Evolutionary conservation across 1,140 invertebrate genomes (phyloP), one percentile per base, ranked within the genome.

Genomic region (Drosophila ananassae): DNA sequence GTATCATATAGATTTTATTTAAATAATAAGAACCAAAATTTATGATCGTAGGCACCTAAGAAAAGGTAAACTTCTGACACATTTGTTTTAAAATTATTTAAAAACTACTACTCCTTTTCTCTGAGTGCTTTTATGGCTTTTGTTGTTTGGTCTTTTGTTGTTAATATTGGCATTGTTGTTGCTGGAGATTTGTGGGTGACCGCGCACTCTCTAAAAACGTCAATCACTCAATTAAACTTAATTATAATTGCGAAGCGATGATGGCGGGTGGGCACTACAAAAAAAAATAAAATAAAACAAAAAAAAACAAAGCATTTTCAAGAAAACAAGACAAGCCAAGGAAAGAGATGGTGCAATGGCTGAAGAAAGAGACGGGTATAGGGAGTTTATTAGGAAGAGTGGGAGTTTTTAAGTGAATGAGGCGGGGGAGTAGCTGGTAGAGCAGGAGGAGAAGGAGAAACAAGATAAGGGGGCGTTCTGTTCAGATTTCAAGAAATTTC

Each of bases 211-310:
- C 82, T 85, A 85, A 85, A 85, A 89, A 89, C 83, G 83, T 89
- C 83, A 89, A 89, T 89, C 83, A 89, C 83, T 89, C 83, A 89
- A 89, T 89, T 89, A 89, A 89, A 89, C 83, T 89, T 89, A 89
- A 89, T 89, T 89, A 89, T 89, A 89, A 89, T 89, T 89, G 83
- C 83, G 83, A 89, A 89, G 83, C 83, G 83, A 89, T 89, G 83
- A 89, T 89, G 83, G 82, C 82, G 82, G 82, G 83, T 75, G 75
- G 63, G 57, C 75, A 10, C 48, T 37, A 34, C 66, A 69, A 21
- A 53, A 50, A 62, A 13, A 24, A 12, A 39, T 46, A 48, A 63
- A 39, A 51, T 58, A 67, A 74, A 64, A 57, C 61, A 57, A 28
- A 52, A 32, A 66, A 24, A 32, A 62, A 12, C 10, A 21, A n/a